Percentiles rank a stretch among this genome's conserved stretches.
These are phyloP conservation scores for Phylloscopus trochiloides DNA, from an alignment of 2,113 vertebrate species.

Conservation along the genomic window DNA sequence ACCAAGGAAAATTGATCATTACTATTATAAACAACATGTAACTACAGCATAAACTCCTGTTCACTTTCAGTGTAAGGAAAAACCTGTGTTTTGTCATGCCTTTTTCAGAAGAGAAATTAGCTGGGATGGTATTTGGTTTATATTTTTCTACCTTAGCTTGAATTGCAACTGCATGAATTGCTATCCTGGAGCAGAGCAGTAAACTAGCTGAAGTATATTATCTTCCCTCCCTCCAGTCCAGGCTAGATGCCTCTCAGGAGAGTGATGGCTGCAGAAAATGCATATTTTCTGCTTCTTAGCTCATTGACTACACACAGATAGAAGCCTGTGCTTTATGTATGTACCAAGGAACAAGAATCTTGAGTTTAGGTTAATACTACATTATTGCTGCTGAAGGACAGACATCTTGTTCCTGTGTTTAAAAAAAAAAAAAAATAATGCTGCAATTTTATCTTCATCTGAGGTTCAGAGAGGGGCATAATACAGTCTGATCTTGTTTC, in stretches of 20 bases:
- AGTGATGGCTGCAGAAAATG: background rate
- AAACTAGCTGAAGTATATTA: background rate
- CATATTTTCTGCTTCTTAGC: background rate
- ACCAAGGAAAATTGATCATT: background rate
- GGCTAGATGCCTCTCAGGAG: background rate
- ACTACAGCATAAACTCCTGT: background rate
- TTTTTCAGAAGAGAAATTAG: background rate
- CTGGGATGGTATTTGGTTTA: background rate
- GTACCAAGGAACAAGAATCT: background rate
- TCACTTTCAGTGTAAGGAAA: background rate
- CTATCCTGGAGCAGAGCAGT: background rate
- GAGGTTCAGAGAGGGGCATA: background rate
- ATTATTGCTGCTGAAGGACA: background rate
- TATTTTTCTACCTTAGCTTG: background rate
- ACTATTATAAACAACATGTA: background rate
- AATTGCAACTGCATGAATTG: background rate
- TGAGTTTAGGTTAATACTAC: background rate
- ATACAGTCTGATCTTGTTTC: background rate
- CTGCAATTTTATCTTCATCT: background rate
- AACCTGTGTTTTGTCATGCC: background rate
- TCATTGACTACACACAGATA: background rate
- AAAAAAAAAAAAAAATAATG: background rate
- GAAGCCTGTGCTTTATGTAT: background rate
- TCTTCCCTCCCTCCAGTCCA: background rate
- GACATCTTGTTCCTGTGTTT: background rate